These are phyloP conservation scores for Macroramphosus scolopax DNA, from an alignment of 2,797 vertebrate genomes.

Conservation along the genomic window DNA sequence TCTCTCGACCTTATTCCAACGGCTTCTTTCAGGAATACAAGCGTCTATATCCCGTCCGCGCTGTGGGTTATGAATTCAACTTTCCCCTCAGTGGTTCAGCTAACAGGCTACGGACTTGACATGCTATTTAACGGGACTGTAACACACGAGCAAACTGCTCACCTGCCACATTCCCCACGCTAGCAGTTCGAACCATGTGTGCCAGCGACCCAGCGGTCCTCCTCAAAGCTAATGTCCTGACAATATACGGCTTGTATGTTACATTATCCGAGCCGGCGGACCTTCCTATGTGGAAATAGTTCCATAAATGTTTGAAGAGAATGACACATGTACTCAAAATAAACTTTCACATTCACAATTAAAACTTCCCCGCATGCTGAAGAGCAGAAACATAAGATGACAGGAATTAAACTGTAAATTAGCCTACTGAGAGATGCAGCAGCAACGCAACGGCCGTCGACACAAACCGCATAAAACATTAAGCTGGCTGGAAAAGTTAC, in stretches of 20 bases:
- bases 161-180: constrained; percentile 57
- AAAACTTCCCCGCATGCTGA: constrained; percentile 47
- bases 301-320: too few relatives aligned
- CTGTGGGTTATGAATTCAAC: constrained; percentile 43
- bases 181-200: constrained; percentile 19
- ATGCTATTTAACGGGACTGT: constrained; percentile 16
- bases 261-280: too few relatives aligned
- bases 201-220: too few relatives aligned
- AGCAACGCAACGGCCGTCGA: constrained; percentile 48
- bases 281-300: too few relatives aligned
- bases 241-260: too few relatives aligned
- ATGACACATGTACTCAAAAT: too few relatives aligned
- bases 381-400: neutral
- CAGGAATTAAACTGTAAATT: constrained; percentile 6
- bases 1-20: constrained; percentile 32
- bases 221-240: too few relatives aligned
- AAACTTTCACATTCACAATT: constrained; percentile 37
- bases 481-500: constrained; percentile 73
- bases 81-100: constrained; percentile 34
- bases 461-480: constrained; percentile 62
- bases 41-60: constrained; percentile 25
- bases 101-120: constrained; percentile 16
- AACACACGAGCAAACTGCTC: constrained; percentile 48
- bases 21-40: constrained; percentile 22
- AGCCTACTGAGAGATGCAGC: constrained; percentile 52